phyloP scores from a whole-genome alignment of 2,113 vertebrate species.

The Chiloscyllium plagiosum region DNA sequence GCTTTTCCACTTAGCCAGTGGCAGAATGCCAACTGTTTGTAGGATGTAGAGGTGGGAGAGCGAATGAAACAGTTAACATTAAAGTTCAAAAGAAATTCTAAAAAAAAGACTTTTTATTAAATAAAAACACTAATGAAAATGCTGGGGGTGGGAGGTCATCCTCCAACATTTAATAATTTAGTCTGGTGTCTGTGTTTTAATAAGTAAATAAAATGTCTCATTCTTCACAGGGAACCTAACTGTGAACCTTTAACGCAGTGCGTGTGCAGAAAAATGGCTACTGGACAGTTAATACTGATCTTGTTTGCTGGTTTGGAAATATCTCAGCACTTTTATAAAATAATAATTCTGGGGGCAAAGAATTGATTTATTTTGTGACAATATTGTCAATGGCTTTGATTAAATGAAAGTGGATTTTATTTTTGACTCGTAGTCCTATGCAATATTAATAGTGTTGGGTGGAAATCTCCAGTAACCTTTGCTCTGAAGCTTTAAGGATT shows the following conservation, averaged over 20 bases:
- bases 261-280: not conserved
- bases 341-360: constrained; percentile 7
- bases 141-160: not conserved
- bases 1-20: not conserved
- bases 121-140: not conserved
- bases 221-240: not conserved
- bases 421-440: not conserved
- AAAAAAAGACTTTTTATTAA: not conserved
- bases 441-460: constrained; percentile 2
- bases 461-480: not conserved
- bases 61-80: not conserved
- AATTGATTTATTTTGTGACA: constrained; percentile 24
- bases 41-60: not conserved
- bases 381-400: not conserved
- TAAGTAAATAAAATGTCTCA: not conserved
- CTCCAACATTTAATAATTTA: constrained; percentile 12
- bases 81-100: not conserved
- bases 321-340: not conserved
- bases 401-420: constrained; percentile 11
- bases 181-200: not conserved
- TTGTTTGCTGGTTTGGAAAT: not conserved
- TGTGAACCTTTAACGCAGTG: not conserved
- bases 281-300: not conserved
- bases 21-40: not conserved
- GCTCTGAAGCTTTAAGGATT: not conserved